Base-by-base conservation (phyloP, 2,797 vertebrate genomes). In the Clarias fuscus region DNA sequence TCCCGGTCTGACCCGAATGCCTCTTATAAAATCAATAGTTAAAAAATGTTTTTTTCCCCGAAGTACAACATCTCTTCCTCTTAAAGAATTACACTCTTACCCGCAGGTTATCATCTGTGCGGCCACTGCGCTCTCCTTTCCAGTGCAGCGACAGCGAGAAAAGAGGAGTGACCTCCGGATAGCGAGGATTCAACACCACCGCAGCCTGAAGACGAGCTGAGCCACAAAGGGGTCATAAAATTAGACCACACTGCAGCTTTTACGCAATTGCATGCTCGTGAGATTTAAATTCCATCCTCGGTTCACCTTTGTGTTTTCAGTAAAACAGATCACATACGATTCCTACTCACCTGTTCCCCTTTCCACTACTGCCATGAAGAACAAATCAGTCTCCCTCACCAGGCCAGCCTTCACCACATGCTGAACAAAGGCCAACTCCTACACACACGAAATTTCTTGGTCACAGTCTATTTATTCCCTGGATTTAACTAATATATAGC, bases 141-240 rank as follows among this genome's bases (percentile, higher is more conserved):
- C 98, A 99, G 92, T 95, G 97, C 43, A 99, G 96, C 76, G 94
- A 97, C 15, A 99, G 95, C 86, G 96, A 97, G 93, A 99, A 99
- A 62, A 99, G 87, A 0, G 98, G 98, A 0, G 97, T 95, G 89
- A 97, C 91, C 0, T 96, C 95, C 76, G 98, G 97, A 88, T 99
- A 99, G 20, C 98, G 97, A 0, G 98, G 98, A 85, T 96, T 99
- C 90, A 99, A 84, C 84, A 97, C 97, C 81, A 99, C 95, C 0
- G 97, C 97, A 0, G 96, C 97, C 85, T 97, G 94, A 20, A 99
- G 96, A 88, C 96, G 96, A 89, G 98, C 98, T 99, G 91, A 67
- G 27, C 75, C 2, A 10, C 5, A 84, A 4, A 18, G 5, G 2
- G 14, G 37, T 4, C 43, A 17, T 2, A 24, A 37, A 30, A 65